Conservation (phyloP, 1,140 invertebrate species). For the Arctopsyche grandis region DNA sequence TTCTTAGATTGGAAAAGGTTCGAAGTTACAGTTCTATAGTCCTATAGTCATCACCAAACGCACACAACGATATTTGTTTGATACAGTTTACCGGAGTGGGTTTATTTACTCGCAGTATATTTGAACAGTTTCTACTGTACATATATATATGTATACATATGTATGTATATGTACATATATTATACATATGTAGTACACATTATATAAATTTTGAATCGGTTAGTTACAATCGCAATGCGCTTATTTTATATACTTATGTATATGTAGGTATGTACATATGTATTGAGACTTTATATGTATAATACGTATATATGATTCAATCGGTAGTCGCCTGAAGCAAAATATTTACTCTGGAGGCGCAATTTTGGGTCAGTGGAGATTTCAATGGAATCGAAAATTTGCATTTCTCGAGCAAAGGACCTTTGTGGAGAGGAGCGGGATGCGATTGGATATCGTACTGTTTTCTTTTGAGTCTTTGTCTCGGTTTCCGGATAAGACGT, state of each 20-base stretch:
- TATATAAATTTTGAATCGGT: neutral
- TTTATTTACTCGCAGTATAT: too few species aligned
- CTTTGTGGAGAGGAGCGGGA: neutral
- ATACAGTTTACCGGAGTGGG: too few species aligned
- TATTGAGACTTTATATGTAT: neutral
- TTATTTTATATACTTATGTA: neutral
- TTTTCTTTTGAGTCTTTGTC: conserved; percentile 4
- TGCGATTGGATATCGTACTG: neutral
- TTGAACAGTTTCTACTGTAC: too few species aligned
- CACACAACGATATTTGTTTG: too few species aligned
- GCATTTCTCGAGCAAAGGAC: neutral
- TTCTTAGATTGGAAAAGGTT: too few species aligned
- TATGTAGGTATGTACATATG: neutral
- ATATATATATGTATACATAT: too few species aligned
- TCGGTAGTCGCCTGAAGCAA: neutral
- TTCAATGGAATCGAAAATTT: neutral
- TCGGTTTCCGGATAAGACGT: neutral
- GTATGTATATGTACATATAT: too few species aligned
- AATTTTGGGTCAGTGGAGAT: neutral
- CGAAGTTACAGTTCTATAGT: too few species aligned
- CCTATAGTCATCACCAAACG: too few species aligned
- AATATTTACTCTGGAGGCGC: neutral
- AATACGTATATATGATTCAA: too few species aligned
- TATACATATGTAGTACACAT: too few species aligned
- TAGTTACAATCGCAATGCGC: neutral